A percentile compares a stretch with the other conserved stretches of the same genome.
Evolutionary conservation across 2,113 vertebrate genomes (phyloP).

Genomic region (Cynoglossus semilaevis): DNA sequence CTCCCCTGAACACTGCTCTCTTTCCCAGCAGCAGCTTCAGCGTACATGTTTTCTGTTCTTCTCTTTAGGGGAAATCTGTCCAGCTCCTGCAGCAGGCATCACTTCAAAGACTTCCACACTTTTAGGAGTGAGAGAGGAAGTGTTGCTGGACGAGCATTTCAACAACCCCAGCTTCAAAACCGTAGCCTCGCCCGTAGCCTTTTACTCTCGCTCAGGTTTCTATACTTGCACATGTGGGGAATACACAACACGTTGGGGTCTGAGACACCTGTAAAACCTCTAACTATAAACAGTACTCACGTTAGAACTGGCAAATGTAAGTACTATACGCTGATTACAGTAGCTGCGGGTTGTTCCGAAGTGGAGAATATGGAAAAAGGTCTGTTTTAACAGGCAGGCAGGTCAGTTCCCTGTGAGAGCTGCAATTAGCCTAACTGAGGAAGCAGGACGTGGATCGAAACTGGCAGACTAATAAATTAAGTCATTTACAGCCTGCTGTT

Average conservation of each 20-base stretch:
- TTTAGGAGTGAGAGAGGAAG: constrained; percentile 20
- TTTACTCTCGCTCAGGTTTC: constrained; percentile 3
- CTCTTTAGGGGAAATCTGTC: constrained; percentile 13
- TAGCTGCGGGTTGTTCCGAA: constrained; percentile 22
- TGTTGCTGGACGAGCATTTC: constrained; percentile 10
- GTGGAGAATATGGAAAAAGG: constrained; percentile 43
- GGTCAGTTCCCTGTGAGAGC: constrained; percentile 45
- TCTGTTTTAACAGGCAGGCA: constrained; percentile 54
- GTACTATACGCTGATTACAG: constrained; percentile 36
- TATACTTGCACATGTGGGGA: neutral
- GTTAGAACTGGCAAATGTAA: constrained; percentile 21
- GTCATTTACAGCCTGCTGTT: constrained; percentile 46
- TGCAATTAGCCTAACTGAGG: constrained; percentile 65
- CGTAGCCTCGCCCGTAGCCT: neutral
- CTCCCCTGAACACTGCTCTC: neutral
- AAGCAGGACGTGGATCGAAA: constrained; percentile 65
- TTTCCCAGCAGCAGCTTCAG: neutral
- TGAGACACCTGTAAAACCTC: constrained; percentile 4
- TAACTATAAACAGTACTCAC: constrained; percentile 28
- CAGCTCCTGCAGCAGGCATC: constrained; percentile 15
- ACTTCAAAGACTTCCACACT: constrained; percentile 46
- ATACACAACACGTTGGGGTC: neutral
- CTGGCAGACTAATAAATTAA: constrained; percentile 65
- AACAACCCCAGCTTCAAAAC: constrained; percentile 25
- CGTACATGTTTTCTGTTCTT: constrained; percentile 7